Conservation (phyloP, 2,888 invertebrate genomes). For the Ischnura elegans region DNA sequence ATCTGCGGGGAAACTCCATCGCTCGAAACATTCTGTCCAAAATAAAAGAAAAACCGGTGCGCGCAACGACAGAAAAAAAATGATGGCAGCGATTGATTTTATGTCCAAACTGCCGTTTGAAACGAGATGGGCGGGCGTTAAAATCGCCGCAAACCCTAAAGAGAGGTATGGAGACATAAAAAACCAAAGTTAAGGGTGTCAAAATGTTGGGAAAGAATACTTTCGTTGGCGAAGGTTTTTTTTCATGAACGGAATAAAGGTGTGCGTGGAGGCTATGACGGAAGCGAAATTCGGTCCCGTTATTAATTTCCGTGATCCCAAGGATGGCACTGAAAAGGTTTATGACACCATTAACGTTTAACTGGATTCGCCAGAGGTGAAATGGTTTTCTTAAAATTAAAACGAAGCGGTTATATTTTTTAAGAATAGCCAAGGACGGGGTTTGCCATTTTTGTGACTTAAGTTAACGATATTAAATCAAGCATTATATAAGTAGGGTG, state of each 20-base stretch:
- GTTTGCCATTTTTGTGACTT: too few species aligned
- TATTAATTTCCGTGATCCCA: background rate
- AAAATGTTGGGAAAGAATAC: background rate
- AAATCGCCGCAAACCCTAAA: background rate
- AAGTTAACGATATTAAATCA: background rate
- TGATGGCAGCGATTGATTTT: slow-evolving; percentile 43
- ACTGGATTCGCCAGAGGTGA: too few species aligned
- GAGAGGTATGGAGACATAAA: background rate
- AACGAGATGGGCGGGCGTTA: background rate
- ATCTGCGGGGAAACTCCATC: background rate
- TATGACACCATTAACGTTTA: background rate
- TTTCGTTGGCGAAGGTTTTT: background rate
- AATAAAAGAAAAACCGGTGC: background rate
- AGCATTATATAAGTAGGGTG: too few species aligned
- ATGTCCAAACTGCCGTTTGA: background rate
- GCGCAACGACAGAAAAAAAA: background rate
- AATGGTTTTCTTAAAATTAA: too few species aligned
- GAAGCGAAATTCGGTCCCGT: background rate
- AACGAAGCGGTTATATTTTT: too few species aligned
- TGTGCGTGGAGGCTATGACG: background rate
- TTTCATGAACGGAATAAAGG: background rate
- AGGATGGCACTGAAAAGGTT: background rate
- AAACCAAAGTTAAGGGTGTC: background rate
- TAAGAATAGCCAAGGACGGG: too few species aligned
- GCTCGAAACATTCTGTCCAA: background rate